A percentile compares a stretch with the other conserved stretches of the same genome.
These are phyloP conservation scores for Himantopus leucocephalus DNA, from an alignment of 2,113 vertebrate genomes.

Conservation along the genomic window DNA sequence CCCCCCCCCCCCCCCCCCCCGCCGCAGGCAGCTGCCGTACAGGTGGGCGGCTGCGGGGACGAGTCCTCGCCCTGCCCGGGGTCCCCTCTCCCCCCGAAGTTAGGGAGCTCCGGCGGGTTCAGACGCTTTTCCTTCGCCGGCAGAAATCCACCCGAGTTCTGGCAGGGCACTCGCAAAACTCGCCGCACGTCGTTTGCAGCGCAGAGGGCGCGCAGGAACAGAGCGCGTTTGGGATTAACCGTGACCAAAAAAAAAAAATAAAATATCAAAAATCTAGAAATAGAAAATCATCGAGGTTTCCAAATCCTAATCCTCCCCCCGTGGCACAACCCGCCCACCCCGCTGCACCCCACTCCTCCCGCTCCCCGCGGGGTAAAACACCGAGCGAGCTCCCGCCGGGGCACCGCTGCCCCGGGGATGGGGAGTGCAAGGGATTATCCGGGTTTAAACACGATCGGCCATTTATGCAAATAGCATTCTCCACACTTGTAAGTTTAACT, in stretches of 20 bases:
- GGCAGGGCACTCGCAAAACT: neutral
- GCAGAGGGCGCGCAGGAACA: neutral
- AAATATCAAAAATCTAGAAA: neutral
- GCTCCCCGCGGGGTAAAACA: neutral
- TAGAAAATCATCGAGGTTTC: neutral
- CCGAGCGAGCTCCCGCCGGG: neutral
- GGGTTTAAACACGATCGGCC: neutral
- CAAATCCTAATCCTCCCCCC: neutral
- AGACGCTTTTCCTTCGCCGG: neutral
- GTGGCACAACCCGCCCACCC: neutral
- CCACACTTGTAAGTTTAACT: neutral
- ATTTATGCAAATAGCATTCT: neutral
- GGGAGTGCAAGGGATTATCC: neutral
- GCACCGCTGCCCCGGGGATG: neutral
- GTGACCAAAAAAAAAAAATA: too few species aligned
- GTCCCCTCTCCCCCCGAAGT: neutral
- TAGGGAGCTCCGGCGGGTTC: neutral
- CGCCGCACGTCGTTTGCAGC: neutral
- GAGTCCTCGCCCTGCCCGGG: neutral
- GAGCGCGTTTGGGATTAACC: neutral
- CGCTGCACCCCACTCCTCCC: neutral
- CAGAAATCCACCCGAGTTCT: neutral
- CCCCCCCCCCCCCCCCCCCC: too few species aligned
- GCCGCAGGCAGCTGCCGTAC: neutral
- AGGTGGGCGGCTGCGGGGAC: neutral